phyloP scores from a whole-genome alignment of 2,113 vertebrate genomes.

The Cephalophus harveyi region DNA sequence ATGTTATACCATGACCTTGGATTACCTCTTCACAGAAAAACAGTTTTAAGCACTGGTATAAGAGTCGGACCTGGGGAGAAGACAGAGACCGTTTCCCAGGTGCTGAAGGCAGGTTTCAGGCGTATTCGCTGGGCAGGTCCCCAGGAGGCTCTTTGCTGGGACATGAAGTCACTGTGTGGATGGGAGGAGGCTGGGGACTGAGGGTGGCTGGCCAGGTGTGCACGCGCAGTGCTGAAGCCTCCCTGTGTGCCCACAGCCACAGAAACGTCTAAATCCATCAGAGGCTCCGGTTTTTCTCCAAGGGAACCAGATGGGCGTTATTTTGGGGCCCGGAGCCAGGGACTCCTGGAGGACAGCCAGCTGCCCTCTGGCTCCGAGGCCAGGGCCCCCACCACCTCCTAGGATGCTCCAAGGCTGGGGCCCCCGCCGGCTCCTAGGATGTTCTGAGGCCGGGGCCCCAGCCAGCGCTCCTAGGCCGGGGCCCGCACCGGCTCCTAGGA shows the following conservation, averaged over 20 bases:
- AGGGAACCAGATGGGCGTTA: background rate
- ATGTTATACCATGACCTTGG: no score
- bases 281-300: no score
- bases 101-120: background rate
- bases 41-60: accelerated
- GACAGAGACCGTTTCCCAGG: background rate
- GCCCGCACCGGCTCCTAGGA: no score
- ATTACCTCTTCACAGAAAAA: background rate
- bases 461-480: no score
- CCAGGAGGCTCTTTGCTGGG: background rate
- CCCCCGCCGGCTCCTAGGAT: no score
- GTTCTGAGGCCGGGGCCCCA: no score
- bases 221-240: accelerated
- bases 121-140: no score
- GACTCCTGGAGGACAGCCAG: accelerated
- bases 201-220: no score
- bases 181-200: background rate
- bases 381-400: no score
- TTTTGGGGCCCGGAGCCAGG: background rate
- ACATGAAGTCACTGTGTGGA: accelerated
- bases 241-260: no score
- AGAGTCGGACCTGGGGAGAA: accelerated
- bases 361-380: background rate
- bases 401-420: accelerated
- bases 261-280: background rate